Evolutionary conservation across 2,113 vertebrate genomes (phyloP), one percentile per base, ranked within the genome.

Genomic region (Xiphias gladius): DNA sequence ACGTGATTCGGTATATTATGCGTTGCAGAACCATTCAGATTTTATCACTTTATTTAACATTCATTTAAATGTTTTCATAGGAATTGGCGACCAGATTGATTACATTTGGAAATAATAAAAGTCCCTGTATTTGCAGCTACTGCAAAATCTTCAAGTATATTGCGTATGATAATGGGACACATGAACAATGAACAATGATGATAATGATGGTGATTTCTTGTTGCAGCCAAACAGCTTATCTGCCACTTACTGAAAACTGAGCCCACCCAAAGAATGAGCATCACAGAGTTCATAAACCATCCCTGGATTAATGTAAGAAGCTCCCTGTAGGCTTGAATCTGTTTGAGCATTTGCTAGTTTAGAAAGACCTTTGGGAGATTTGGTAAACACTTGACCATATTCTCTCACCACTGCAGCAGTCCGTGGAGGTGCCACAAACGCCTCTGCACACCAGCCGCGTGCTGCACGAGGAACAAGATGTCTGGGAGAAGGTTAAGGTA

Each of bases 201-300:
- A 76, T 28, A 8, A 52, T 52, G 50, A 52, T 50, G 46, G 20
- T 19, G 46, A 43, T 57, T 76, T 80, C 32, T 9, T 69, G 2
- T 81, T 73, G 11, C 65, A 97, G 97, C 97, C 30, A 97, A 98
- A 88, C 97, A 97, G 89, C 94, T 98, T 76, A 98, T 98, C 83
- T 94, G 96, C 50, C 95, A 96, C 85, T 93, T 98, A 79, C 94
- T 98, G 89, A 98, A 97, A 86, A 98, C 97, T 0, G 97, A 98
- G 79, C 97, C 97, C 0, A 97, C 96, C 6, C 96, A 97, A 89
- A 95, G 97, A 69, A 97, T 98, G 96, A 97, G 96, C 5, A 97
- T 98, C 90, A 96, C 94, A 0, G 96, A 97, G 88, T 98, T 97
- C 76, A 97, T 98, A 96, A 97, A 97, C 86, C 96, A 98, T 73